phyloP scores from a whole-genome alignment of 1,140 invertebrate genomes.

The Trichomalopsis sarcophagae region DNA sequence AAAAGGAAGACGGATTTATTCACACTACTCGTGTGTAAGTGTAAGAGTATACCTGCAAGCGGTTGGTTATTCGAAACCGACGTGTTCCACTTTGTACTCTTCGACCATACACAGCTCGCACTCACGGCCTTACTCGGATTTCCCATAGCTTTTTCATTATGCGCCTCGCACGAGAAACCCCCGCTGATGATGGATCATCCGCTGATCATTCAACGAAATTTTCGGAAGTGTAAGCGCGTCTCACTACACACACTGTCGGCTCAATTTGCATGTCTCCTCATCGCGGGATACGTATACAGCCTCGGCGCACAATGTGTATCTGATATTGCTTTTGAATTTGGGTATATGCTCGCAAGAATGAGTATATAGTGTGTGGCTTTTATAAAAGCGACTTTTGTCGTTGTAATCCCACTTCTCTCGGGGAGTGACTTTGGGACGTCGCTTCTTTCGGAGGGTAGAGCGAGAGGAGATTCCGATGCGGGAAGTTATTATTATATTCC shows the following conservation, averaged over 20 bases:
- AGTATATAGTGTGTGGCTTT: neutral
- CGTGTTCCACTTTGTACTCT: neutral
- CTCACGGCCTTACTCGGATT: neutral
- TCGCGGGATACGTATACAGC: neutral
- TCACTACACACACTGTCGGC: neutral
- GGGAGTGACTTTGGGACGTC: neutral
- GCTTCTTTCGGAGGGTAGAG: neutral
- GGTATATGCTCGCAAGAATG: no score
- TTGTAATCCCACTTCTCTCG: neutral
- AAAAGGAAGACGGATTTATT: neutral
- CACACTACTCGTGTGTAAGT: no score
- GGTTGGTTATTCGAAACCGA: neutral
- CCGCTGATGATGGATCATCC: neutral
- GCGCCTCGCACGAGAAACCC: neutral
- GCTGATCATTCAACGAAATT: neutral
- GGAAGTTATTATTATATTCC: neutral
- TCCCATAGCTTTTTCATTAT: constrained; percentile 1
- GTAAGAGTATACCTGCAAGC: neutral
- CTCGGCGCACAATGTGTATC: neutral
- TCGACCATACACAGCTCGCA: neutral
- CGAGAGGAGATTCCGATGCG: no score
- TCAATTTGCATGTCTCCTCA: neutral
- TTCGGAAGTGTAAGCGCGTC: neutral
- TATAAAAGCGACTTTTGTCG: neutral
- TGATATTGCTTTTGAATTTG: neutral